Conservation (phyloP, 2,888 invertebrate species). For the Drosophila nr. perissopoda region DNA sequence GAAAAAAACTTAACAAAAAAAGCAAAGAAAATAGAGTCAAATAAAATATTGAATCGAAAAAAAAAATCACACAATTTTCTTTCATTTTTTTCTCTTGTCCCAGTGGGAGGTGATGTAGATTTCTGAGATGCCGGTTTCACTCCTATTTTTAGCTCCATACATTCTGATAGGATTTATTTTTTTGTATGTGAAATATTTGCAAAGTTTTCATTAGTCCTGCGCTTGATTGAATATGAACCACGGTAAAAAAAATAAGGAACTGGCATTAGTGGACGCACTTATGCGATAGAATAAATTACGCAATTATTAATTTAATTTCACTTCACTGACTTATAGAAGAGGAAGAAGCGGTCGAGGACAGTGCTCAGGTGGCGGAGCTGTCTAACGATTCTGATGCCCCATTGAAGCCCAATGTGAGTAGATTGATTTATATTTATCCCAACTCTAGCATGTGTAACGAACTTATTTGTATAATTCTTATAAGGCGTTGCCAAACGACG, state of each 20-base stretch:
- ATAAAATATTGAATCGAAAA: constrained; percentile 79
- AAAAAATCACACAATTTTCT: constrained; percentile 22
- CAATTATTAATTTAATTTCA: constrained; percentile 14
- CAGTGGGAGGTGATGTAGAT: background rate
- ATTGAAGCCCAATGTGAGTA: constrained; percentile 83
- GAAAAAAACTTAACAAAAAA: constrained; percentile 70
- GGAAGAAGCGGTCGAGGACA: constrained; percentile 83
- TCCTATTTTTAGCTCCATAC: background rate
- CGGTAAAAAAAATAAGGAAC: constrained; percentile 37
- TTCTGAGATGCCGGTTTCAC: background rate
- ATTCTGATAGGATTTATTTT: background rate
- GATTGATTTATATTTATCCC: background rate
- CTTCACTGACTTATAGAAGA: constrained; percentile 72
- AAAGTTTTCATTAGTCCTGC: constrained; percentile 3
- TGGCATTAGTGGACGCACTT: constrained; percentile 10
- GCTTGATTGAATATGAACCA: constrained; percentile 70
- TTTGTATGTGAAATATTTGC: background rate
- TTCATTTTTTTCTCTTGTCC: background rate
- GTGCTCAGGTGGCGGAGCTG: constrained; percentile 82
- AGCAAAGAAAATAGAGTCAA: constrained; percentile 76
- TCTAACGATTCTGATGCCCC: constrained; percentile 85
- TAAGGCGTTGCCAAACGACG: constrained; percentile 66
- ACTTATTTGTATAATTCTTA: constrained; percentile 5
- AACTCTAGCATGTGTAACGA: no score
- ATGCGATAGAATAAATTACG: constrained; percentile 20